Evolutionary conservation across 1,140 invertebrate species (phyloP).

Genomic region (Teleopsis dalmanni): DNA sequence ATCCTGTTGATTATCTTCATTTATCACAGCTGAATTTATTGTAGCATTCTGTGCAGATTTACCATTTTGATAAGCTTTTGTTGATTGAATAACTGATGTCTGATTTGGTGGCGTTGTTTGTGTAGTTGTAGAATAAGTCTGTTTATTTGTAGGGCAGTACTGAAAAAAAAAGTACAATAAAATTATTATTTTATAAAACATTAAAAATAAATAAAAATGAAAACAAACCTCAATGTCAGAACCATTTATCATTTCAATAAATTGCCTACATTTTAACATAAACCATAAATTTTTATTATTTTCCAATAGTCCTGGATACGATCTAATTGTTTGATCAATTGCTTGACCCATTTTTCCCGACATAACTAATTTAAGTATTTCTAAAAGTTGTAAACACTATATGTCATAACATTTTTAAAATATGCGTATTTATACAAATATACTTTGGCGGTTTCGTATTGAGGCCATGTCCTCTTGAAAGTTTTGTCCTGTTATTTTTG

Average conservation of each 20-base stretch:
- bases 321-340: slow-evolving; percentile 76
- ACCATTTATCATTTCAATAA: slow-evolving; percentile 91
- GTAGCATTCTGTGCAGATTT: slow-evolving; percentile 30
- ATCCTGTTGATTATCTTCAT: slow-evolving; percentile 35
- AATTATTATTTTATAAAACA: not conserved
- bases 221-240: slow-evolving; percentile 58
- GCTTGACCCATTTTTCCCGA: slow-evolving; percentile 90
- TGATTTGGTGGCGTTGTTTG: slow-evolving; percentile 45
- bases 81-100: slow-evolving; percentile 67
- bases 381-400: slow-evolving; percentile 54
- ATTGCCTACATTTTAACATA: slow-evolving; percentile 92
- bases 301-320: slow-evolving; percentile 87
- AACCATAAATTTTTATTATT: slow-evolving; percentile 86
- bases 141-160: slow-evolving; percentile 20
- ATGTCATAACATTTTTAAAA: not conserved
- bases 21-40: slow-evolving; percentile 48
- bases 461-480: slow-evolving; percentile 90
- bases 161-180: slow-evolving; percentile 9
- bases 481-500: slow-evolving; percentile 78
- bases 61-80: slow-evolving; percentile 55
- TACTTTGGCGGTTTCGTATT: slow-evolving; percentile 96
- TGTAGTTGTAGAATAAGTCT: slow-evolving; percentile 26
- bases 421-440: slow-evolving; percentile 35
- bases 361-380: slow-evolving; percentile 87
- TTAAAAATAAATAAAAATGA: slow-evolving; percentile 3